Conservation (phyloP, 2,113 vertebrate genomes). For the Anolis sagrei region DNA sequence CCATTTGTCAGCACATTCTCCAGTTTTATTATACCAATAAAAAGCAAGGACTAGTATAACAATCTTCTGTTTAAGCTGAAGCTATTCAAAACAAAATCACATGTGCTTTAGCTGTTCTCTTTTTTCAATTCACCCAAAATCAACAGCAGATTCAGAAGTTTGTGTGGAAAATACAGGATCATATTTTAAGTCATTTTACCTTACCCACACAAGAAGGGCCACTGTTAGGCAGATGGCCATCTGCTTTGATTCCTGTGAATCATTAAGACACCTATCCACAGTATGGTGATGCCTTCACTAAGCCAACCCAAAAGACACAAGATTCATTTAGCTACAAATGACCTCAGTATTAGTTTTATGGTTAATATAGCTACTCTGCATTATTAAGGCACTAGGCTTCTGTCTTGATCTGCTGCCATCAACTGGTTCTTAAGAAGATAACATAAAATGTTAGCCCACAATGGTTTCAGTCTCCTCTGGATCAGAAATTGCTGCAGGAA, state of each 20-base stretch:
- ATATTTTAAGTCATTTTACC: conserved; percentile 32
- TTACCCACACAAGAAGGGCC: neutral
- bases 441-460: conserved; percentile 19
- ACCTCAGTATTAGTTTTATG: too few relatives aligned
- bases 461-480: conserved; percentile 38
- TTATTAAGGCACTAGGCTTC: conserved; percentile 8
- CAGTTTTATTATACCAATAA: conserved; percentile 52
- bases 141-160: conserved; percentile 39
- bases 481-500: conserved; percentile 55
- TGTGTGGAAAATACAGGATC: conserved; percentile 38
- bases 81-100: conserved; percentile 33
- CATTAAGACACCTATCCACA: neutral
- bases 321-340: too few relatives aligned
- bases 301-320: too few relatives aligned
- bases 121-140: conserved; percentile 18
- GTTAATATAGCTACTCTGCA: too few relatives aligned
- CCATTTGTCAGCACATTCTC: conserved; percentile 42
- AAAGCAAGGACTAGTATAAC: conserved; percentile 30
- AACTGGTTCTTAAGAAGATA: conserved; percentile 40
- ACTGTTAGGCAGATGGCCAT: neutral
- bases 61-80: conserved; percentile 17
- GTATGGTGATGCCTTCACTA: too few relatives aligned
- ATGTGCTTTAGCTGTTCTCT: conserved; percentile 21
- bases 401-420: conserved; percentile 46
- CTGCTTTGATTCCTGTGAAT: conserved; percentile 13